Conservation (phyloP, 2,888 invertebrate species). For the Pristionchus arcanus region DNA sequence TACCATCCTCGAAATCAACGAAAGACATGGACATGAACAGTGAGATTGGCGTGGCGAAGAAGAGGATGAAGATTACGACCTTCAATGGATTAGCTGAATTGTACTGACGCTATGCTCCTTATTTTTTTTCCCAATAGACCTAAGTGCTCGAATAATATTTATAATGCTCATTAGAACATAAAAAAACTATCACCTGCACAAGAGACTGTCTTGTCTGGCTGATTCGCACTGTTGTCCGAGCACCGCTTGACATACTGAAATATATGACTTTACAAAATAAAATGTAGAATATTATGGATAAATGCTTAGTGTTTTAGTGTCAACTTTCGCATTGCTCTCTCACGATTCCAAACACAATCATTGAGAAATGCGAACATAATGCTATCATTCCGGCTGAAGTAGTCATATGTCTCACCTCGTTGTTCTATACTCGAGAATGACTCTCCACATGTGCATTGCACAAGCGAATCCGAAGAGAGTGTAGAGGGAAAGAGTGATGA, state of each 20-base stretch:
- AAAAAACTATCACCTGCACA: too few species aligned
- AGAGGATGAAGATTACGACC: slow-evolving; percentile 1
- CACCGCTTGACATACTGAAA: not conserved
- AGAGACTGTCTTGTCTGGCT: not conserved
- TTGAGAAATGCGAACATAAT: not conserved
- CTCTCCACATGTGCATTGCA: not conserved
- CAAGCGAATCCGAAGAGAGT: not conserved
- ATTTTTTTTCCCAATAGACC: too few species aligned
- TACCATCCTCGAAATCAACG: not conserved
- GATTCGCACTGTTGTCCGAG: not conserved
- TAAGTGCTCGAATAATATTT: too few species aligned
- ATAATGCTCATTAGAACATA: too few species aligned
- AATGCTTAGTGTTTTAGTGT: too few species aligned
- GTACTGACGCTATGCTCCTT: too few species aligned
- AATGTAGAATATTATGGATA: too few species aligned
- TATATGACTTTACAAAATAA: not conserved
- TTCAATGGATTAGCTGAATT: not conserved
- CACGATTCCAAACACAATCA: too few species aligned
- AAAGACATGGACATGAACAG: not conserved
- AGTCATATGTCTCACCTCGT: not conserved
- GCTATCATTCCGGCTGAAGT: too few species aligned
- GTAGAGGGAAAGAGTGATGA: not conserved
- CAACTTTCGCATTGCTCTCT: too few species aligned
- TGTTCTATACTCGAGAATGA: not conserved
- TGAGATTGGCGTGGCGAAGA: not conserved